Conservation (phyloP, 1,140 invertebrate species). For the Lasaia peninsularis region DNA sequence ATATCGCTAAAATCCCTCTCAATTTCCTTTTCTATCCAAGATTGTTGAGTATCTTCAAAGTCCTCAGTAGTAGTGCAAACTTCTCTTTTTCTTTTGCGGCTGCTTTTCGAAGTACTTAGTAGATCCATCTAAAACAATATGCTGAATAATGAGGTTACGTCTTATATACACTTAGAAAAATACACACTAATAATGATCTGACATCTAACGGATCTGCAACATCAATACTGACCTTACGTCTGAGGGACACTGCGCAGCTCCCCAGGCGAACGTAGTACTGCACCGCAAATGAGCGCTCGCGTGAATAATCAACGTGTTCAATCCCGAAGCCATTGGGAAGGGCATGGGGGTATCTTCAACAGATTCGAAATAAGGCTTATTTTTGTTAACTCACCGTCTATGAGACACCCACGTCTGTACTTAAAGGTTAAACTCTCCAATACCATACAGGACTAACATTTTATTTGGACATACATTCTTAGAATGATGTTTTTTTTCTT, state of each 20-base stretch:
- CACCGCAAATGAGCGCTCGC: too few species aligned
- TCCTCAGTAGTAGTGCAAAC: conserved; percentile 19
- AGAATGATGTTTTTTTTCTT: too few species aligned
- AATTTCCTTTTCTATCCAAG: conserved; percentile 25
- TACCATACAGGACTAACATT: too few species aligned
- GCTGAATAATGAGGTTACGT: conserved; percentile 25
- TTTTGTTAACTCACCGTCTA: conserved; percentile 14
- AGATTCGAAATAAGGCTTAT: conserved; percentile 17
- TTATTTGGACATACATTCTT: too few species aligned
- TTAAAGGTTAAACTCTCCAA: conserved; percentile 15
- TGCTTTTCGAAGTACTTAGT: conserved; percentile 16
- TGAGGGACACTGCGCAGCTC: conserved; percentile 19
- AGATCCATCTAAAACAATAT: conserved; percentile 26
- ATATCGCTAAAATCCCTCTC: conserved; percentile 28
- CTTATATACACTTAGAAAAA: conserved; percentile 25
- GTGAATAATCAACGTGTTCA: too few species aligned
- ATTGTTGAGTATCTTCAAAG: conserved; percentile 24
- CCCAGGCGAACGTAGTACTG: conserved; percentile 15
- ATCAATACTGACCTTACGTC: conserved; percentile 27
- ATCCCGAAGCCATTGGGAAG: neutral
- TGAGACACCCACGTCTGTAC: conserved; percentile 27
- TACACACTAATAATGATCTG: conserved; percentile 26
- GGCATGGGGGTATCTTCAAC: conserved; percentile 21
- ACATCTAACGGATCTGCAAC: conserved; percentile 21
- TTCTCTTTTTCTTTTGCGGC: conserved; percentile 20